Evolutionary conservation across 2,888 invertebrate genomes (phyloP).

Genomic region (Zele albiditarsus): DNA sequence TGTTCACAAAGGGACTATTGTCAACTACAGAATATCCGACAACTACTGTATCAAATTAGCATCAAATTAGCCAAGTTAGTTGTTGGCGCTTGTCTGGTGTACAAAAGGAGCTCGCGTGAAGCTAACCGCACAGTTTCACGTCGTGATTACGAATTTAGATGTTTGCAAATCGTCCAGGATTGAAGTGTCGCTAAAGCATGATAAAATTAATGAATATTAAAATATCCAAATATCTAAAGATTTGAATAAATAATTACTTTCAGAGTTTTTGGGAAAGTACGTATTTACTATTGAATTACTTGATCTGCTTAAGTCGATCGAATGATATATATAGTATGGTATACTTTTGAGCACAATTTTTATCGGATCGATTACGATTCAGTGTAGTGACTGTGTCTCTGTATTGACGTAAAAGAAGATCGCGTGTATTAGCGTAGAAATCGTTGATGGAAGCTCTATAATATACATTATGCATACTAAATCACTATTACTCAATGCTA

Average conservation of each 20-base stretch:
- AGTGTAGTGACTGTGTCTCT: too few relatives aligned
- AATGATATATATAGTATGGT: too few relatives aligned
- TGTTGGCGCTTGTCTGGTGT: constrained; percentile 35
- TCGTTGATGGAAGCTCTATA: too few relatives aligned
- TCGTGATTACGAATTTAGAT: constrained; percentile 42
- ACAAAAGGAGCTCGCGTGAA: constrained; percentile 10
- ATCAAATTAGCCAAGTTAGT: constrained; percentile 66
- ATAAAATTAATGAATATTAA: constrained; percentile 7
- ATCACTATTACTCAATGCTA: too few relatives aligned
- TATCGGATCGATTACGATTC: too few relatives aligned
- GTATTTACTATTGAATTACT: too few relatives aligned
- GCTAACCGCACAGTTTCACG: constrained; percentile 21
- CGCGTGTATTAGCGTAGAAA: too few relatives aligned
- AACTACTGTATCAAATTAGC: constrained; percentile 65
- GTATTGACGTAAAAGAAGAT: too few relatives aligned
- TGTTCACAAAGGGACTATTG: constrained; percentile 58
- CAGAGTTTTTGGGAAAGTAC: too few relatives aligned
- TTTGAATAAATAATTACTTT: background rate
- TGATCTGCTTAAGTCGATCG: too few relatives aligned
- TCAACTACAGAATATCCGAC: constrained; percentile 58
- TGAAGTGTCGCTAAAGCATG: background rate
- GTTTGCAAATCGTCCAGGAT: constrained; percentile 23
- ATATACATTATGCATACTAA: too few relatives aligned
- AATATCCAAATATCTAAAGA: constrained; percentile 1
- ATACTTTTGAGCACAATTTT: too few relatives aligned